These are phyloP conservation scores for Diglossa cyanea DNA, from an alignment of 2,797 vertebrate genomes.

Conservation along the genomic window DNA sequence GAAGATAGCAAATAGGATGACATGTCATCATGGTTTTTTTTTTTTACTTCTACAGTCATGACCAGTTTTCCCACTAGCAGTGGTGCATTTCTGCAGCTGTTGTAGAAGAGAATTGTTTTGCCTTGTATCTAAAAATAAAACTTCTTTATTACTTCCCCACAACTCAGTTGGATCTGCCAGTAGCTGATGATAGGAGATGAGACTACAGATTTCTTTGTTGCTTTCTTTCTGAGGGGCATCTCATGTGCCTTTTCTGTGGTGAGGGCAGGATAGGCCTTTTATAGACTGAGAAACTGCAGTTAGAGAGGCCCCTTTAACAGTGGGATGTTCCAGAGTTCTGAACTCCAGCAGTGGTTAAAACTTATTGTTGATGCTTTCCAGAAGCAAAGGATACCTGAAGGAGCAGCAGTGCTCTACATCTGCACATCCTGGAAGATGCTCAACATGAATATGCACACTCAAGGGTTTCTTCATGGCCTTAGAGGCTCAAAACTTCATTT, in stretches of 20 bases:
- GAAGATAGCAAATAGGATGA: not conserved
- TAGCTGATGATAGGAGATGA: not conserved
- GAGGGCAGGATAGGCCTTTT: not conserved
- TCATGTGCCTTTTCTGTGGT: not conserved
- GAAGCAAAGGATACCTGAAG: not conserved
- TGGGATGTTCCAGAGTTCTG: not conserved
- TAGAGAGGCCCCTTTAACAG: not conserved
- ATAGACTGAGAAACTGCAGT: not conserved
- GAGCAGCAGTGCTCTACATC: not conserved
- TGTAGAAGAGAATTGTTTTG: not conserved
- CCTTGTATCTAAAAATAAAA: not conserved
- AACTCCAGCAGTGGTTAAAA: not conserved
- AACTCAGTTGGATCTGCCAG: not conserved
- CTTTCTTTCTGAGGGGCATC: not conserved
- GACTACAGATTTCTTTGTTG: not conserved
- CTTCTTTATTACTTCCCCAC: not conserved
- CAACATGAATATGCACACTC: accelerated
- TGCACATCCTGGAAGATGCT: not conserved
- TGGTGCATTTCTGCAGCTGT: not conserved
- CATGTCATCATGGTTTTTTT: not conserved
- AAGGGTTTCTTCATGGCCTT: not conserved
- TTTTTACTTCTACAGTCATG: not conserved
- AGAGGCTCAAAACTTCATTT: not conserved
- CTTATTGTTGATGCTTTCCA: not conserved
- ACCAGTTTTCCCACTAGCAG: not conserved